Conservation (phyloP, 1,140 invertebrate genomes). For the Druon quercuslanigerum region DNA sequence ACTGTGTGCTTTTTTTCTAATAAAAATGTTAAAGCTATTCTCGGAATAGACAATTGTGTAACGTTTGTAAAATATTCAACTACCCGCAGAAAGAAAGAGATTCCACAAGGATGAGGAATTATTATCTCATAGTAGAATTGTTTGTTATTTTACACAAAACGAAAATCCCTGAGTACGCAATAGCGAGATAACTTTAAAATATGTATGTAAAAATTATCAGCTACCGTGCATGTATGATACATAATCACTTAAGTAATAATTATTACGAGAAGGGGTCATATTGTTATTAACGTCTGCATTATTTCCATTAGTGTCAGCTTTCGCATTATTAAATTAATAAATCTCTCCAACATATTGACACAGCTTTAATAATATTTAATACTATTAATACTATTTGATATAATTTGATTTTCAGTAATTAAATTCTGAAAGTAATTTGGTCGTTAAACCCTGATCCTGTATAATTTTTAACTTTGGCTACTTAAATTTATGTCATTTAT, state of each 20-base stretch:
- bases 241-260: neutral
- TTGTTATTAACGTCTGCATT: neutral
- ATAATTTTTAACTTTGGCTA: too few species aligned
- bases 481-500: too few species aligned
- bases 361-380: too few species aligned
- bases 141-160: neutral
- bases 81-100: neutral
- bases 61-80: too few species aligned
- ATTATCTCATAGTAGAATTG: neutral
- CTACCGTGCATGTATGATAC: neutral
- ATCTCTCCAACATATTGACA: too few species aligned
- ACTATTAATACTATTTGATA: too few species aligned
- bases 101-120: neutral
- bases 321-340: neutral
- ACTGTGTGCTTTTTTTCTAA: too few species aligned
- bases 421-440: too few species aligned
- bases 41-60: too few species aligned
- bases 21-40: too few species aligned
- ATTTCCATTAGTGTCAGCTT: neutral
- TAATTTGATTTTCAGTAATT: too few species aligned
- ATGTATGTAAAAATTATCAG: constrained; percentile 12
- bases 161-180: neutral
- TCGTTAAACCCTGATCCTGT: too few species aligned
- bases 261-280: neutral
- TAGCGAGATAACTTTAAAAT: neutral